A percentile compares a stretch with the other conserved stretches of the same genome.
These are phyloP conservation scores for Drosophila ironensis DNA, from an alignment of 1,140 invertebrate species.

Conservation along the genomic window DNA sequence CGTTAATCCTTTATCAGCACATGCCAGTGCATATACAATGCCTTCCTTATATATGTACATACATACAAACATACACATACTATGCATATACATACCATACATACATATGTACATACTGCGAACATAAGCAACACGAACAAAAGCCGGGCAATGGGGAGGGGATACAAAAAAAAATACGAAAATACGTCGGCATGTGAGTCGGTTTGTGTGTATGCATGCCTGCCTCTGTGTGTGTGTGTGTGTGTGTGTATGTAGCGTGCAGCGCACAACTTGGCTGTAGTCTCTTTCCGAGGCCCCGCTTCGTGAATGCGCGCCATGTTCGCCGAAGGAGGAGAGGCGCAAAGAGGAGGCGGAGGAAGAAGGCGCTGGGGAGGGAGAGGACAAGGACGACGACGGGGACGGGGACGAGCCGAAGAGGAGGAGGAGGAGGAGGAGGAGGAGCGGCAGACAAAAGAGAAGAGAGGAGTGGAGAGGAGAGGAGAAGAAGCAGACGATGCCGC, in stretches of 20 bases:
- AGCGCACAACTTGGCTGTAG: constrained; percentile 67
- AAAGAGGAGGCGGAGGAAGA: not conserved
- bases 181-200: not conserved
- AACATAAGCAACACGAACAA: constrained; percentile 31
- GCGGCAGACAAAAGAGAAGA: not conserved
- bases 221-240: not conserved
- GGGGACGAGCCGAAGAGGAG: not conserved
- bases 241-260: not conserved
- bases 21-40: not conserved
- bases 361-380: not conserved
- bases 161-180: constrained; percentile 30
- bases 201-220: not conserved
- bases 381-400: not conserved
- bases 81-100: not conserved
- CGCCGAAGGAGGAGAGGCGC: constrained; percentile 3
- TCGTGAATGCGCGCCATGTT: constrained; percentile 29
- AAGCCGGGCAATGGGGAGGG: not conserved
- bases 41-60: not conserved
- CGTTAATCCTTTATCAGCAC: not conserved
- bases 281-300: constrained; percentile 66
- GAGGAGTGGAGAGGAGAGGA: constrained; percentile 5
- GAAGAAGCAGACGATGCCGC: constrained; percentile 12
- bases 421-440: constrained; percentile 4
- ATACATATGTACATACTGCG: not conserved
- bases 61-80: not conserved